Evolutionary conservation across 2,797 vertebrate genomes (phyloP).

Genomic region (Muraenolepis orangiensis): DNA sequence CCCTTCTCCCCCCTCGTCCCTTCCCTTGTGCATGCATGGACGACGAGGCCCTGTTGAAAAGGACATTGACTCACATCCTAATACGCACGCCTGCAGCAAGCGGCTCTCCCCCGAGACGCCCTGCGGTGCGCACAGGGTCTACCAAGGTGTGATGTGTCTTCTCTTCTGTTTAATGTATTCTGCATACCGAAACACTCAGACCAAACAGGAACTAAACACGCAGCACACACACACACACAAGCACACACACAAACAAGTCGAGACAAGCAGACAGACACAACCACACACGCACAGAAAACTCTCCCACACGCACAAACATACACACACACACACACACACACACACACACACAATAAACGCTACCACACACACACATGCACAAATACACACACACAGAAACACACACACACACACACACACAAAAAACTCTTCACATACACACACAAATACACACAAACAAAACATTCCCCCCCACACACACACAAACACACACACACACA

Average conservation of each 20-base stretch:
- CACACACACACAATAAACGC: too few species aligned
- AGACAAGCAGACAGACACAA: constrained; percentile 19
- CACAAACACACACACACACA: too few species aligned
- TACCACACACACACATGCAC: constrained; percentile 34
- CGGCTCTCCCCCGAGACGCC: constrained; percentile 16
- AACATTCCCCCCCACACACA: too few species aligned
- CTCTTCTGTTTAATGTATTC: constrained; percentile 27
- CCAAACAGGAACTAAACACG: too few species aligned
- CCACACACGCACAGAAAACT: constrained; percentile 14
- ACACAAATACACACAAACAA: too few species aligned
- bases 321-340: constrained; percentile 17
- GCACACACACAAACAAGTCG: constrained; percentile 18
- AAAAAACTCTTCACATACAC: constrained; percentile 17
- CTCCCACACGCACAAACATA: constrained; percentile 14
- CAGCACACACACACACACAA: too few species aligned
- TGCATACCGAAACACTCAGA: too few species aligned
- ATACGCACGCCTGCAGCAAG: constrained; percentile 34
- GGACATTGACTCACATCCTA: constrained; percentile 30
- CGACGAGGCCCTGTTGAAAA: constrained; percentile 34
- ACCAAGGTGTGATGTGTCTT: constrained; percentile 11
- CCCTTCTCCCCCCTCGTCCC: too few species aligned
- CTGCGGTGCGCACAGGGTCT: too few species aligned
- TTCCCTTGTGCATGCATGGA: background rate
- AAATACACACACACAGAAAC: background rate
- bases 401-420: too few species aligned